A percentile compares a stretch with the other conserved stretches of the same genome.
phyloP scores from a whole-genome alignment of 2,888 invertebrate genomes.

The Drosophila merina region DNA sequence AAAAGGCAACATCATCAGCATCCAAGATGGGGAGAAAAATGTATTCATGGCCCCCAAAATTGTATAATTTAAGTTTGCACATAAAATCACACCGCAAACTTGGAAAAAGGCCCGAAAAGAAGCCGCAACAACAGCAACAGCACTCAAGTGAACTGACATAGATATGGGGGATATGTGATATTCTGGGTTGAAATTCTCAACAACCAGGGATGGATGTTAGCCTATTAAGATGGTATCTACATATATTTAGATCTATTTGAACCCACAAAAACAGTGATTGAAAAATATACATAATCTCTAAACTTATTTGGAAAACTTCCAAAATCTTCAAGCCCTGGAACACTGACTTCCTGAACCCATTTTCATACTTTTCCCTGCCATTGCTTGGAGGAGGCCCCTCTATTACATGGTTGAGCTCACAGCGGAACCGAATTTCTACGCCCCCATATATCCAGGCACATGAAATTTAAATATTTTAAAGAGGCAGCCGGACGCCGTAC shows the following conservation, averaged over 20 bases:
- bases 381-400: constrained; percentile 29
- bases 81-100: constrained; percentile 78
- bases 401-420: constrained; percentile 65
- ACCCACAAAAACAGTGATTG: background rate
- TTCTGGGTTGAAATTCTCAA: constrained; percentile 10
- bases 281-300: background rate
- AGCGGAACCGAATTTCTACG: constrained; percentile 36
- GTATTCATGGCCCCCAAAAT: constrained; percentile 72
- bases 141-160: constrained; percentile 50
- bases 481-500: constrained; percentile 29
- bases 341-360: background rate
- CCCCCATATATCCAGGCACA: constrained; percentile 23
- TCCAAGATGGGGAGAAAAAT: constrained; percentile 58
- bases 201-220: constrained; percentile 24
- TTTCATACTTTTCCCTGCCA: constrained; percentile 14
- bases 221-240: background rate
- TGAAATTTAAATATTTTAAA: constrained; percentile 75
- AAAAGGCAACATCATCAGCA: constrained; percentile 29
- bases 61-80: constrained; percentile 80
- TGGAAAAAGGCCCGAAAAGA: constrained; percentile 48
- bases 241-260: background rate
- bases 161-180: constrained; percentile 43
- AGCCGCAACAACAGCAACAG: constrained; percentile 40
- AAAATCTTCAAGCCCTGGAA: constrained; percentile 7
- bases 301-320: background rate